A percentile compares a stretch with the other conserved stretches of the same genome.
phyloP scores from a whole-genome alignment of 2,113 vertebrate genomes.

The Syrmaticus mikado region DNA sequence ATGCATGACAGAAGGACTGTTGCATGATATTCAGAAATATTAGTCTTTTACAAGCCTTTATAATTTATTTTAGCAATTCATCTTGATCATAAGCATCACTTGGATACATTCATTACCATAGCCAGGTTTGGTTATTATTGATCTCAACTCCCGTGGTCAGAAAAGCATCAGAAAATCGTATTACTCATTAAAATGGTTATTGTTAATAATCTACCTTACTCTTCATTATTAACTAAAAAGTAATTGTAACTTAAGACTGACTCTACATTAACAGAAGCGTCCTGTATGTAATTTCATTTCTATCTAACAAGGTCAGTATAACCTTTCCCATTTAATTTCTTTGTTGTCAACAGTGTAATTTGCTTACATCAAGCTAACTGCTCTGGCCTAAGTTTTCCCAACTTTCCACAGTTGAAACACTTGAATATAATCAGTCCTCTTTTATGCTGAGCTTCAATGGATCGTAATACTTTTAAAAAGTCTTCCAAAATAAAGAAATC shows the following conservation, averaged over 20 bases:
- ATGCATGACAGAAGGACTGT: background rate
- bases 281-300: conserved; percentile 18
- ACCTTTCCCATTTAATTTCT: conserved; percentile 6
- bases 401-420: background rate
- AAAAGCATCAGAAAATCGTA: conserved; percentile 10
- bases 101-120: background rate
- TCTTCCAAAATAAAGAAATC: background rate
- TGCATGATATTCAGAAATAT: rapidly evolving
- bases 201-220: background rate
- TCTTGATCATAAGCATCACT: background rate
- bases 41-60: background rate
- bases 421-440: background rate
- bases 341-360: background rate
- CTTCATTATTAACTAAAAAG: background rate
- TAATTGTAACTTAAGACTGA: background rate
- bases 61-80: background rate
- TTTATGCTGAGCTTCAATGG: background rate
- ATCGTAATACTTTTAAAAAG: background rate
- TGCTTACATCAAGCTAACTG: background rate
- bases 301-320: conserved; percentile 25
- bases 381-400: background rate
- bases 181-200: background rate
- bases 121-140: background rate
- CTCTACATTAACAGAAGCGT: background rate
- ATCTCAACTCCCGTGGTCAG: background rate